Percentiles rank a stretch among this genome's conserved stretches.
Evolutionary conservation across 2,113 vertebrate species (phyloP).

Genomic region (Tautogolabrus adspersus): DNA sequence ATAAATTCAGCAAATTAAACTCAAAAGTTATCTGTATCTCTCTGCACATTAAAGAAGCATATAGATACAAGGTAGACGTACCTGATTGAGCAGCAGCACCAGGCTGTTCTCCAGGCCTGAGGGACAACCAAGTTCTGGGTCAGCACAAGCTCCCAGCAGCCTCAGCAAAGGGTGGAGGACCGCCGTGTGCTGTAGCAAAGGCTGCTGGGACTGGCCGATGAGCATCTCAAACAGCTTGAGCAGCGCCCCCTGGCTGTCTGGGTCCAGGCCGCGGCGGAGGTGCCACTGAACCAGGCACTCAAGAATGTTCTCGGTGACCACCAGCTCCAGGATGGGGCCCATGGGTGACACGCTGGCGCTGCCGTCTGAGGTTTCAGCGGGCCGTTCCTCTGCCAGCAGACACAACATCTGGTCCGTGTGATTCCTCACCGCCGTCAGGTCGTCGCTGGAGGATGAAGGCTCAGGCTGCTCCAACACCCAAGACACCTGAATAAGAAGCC

Average conservation of each 20-base stretch:
- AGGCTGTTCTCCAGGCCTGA: conserved; percentile 88
- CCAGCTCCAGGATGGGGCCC: conserved; percentile 92
- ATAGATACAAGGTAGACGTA: conserved; percentile 2
- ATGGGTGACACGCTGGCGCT: conserved; percentile 40
- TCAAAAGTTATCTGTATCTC: too few species aligned
- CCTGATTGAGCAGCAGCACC: conserved; percentile 93
- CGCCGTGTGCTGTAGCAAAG: conserved; percentile 88
- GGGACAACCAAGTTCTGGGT: conserved; percentile 83
- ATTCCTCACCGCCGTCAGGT: conserved; percentile 93
- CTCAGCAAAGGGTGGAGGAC: conserved; percentile 90
- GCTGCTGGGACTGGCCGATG: conserved; percentile 93
- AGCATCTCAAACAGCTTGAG: conserved; percentile 97
- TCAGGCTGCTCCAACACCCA: conserved; percentile 90
- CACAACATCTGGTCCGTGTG: conserved; percentile 97
- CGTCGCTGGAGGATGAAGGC: conserved; percentile 85
- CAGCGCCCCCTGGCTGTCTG: conserved; percentile 90
- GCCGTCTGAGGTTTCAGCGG: conserved; percentile 67
- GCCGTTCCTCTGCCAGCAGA: conserved; percentile 91
- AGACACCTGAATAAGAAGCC: conserved; percentile 82
- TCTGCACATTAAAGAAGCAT: neutral
- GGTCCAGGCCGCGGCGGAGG: conserved; percentile 87
- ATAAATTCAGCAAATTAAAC: neutral
- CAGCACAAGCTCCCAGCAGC: conserved; percentile 88
- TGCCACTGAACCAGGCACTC: conserved; percentile 92
- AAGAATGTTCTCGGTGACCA: conserved; percentile 89